Conservation (phyloP, 2,113 vertebrate genomes). For the Oncorhynchus kisutch region DNA sequence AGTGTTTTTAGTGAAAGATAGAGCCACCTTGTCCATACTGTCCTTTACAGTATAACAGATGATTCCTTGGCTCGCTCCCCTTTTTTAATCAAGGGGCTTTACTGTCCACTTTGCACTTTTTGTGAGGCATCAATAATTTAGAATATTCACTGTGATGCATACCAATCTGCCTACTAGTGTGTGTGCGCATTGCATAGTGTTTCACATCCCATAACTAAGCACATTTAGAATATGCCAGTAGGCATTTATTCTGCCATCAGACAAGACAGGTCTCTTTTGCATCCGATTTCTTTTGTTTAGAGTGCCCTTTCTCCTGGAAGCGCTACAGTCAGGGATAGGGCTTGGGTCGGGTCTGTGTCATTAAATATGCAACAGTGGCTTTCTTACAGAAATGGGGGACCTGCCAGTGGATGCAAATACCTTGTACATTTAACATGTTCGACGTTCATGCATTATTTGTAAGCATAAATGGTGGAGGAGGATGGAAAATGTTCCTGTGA, state of each 20-base stretch:
- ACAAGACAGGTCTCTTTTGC: slow-evolving; percentile 42
- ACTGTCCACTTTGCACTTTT: slow-evolving; percentile 54
- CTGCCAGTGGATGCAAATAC: too few relatives aligned
- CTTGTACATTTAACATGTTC: background rate
- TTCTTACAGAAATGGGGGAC: too few relatives aligned
- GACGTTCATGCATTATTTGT: slow-evolving; percentile 5
- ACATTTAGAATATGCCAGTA: slow-evolving; percentile 49
- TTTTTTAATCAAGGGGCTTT: slow-evolving; percentile 52
- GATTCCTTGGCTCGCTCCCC: slow-evolving; percentile 41
- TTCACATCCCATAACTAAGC: slow-evolving; percentile 40
- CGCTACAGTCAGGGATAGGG: too few relatives aligned
- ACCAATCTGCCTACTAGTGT: slow-evolving; percentile 31
- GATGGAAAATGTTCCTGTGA: too few relatives aligned
- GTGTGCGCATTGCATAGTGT: slow-evolving; percentile 31
- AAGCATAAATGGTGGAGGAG: background rate
- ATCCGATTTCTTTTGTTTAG: slow-evolving; percentile 19
- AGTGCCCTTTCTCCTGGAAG: background rate
- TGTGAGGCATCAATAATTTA: slow-evolving; percentile 56
- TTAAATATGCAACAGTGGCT: too few relatives aligned
- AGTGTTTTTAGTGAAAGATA: slow-evolving; percentile 15
- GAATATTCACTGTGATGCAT: slow-evolving; percentile 57
- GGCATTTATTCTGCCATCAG: slow-evolving; percentile 52
- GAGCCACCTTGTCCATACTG: slow-evolving; percentile 17
- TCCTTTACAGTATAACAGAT: slow-evolving; percentile 36
- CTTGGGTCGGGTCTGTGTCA: too few relatives aligned